Evolutionary conservation across 1,140 invertebrate genomes (phyloP), one percentile per base, ranked within the genome.

Genomic region (Heliconius eleuchia): DNA sequence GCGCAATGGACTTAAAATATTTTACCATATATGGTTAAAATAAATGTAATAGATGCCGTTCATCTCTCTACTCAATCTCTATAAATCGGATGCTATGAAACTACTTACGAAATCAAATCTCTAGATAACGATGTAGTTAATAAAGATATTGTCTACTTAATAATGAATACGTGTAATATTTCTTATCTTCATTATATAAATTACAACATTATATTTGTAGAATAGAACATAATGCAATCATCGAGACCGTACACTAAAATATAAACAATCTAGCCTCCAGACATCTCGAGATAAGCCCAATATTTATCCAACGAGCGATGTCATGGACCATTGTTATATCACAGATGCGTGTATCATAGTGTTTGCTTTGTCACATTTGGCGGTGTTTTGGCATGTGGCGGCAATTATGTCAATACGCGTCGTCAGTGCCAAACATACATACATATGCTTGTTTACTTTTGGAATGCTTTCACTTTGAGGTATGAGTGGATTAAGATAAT

Each of bases 361-460:
- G 82, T 83, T 82, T 83, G 77, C 80, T 79, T 50, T 81, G 74
- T 37, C 75, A 73, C 70, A 81, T 79, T 79, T 73, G 78, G 80
- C 74, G 42, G 46, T 83, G 82, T 81, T 81, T 83, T 78, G 82
- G 82, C 82, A 80, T 80, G 77, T 75, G 66, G 34, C 74, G 23
- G 74, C 77, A 81, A 78, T 83, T 83, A 81, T 81, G 75, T 83
- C 80, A 83, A 83, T 73, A 83, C 42, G 75, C 37, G 19, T 27
- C 76, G 27, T 71, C 76, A 83, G 37, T 66, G 9, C 79, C 74
- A 83, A 80, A 80, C 79, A 82, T n/a, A 8, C 4, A 8, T n/a
- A 16, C 4, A 37, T 37, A 37, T 74, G 19, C 4, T 7, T 78
- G 76, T 78, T 78, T 75, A 78, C 71, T 52, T 57, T 70, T 72